Evolutionary conservation across 2,888 invertebrate genomes (phyloP).

Genomic region (Eledona agricola): DNA sequence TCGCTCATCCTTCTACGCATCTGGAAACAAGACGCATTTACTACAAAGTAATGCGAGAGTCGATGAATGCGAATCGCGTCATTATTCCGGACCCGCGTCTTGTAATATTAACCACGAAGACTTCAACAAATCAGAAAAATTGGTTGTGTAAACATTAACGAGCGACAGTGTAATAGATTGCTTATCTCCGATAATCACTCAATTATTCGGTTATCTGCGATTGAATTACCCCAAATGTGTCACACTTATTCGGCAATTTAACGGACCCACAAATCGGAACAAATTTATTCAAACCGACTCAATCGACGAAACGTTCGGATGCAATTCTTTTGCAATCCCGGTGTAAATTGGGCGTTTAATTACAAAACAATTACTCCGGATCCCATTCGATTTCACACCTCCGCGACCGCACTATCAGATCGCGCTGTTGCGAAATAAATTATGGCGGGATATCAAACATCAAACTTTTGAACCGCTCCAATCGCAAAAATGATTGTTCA

Average conservation of each 20-base stretch:
- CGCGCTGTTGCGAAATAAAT: too few species aligned
- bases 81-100: conserved; percentile 16
- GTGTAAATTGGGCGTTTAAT: conserved; percentile 11
- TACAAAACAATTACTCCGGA: conserved; percentile 7
- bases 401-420: not conserved
- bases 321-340: conserved; percentile 4
- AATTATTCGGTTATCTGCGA: conserved; percentile 6
- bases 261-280: conserved; percentile 1
- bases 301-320: conserved; percentile 9
- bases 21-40: conserved; percentile 14
- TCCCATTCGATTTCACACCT: conserved; percentile 2
- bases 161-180: too few species aligned
- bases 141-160: not conserved
- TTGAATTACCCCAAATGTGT: conserved; percentile 4
- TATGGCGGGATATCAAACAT: too few species aligned
- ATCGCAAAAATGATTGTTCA: too few species aligned
- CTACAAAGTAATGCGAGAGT: conserved; percentile 7
- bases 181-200: too few species aligned
- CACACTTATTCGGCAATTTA: too few species aligned
- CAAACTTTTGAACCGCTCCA: too few species aligned
- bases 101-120: conserved; percentile 21
- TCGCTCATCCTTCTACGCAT: conserved; percentile 24
- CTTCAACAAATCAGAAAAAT: not conserved
- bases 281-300: conserved; percentile 4
- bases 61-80: conserved; percentile 17